Evolutionary conservation across 2,888 invertebrate genomes (phyloP).

Genomic region (Noctuana brunneofusca): DNA sequence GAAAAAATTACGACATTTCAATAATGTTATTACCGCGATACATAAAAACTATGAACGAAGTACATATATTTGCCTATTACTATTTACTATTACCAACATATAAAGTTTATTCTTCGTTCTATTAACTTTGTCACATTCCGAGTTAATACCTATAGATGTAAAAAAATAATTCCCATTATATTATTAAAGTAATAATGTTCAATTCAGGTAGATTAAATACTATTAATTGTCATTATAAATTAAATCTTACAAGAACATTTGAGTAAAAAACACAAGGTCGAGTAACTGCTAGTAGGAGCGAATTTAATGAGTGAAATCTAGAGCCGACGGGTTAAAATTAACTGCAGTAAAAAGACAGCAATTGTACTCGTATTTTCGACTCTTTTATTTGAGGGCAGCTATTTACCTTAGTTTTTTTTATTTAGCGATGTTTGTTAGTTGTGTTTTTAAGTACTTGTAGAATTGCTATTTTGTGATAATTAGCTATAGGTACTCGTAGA

Average conservation of each 20-base stretch:
- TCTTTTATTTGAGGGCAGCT: not conserved
- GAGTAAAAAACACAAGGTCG: not conserved
- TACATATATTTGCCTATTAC: no score
- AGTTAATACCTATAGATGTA: no score
- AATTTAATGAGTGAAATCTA: not conserved
- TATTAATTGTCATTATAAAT: not conserved
- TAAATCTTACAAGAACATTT: not conserved
- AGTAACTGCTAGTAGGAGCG: not conserved
- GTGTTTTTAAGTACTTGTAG: not conserved
- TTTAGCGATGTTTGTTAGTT: not conserved
- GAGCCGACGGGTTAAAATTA: not conserved
- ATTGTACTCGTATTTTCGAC: not conserved
- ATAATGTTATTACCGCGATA: no score
- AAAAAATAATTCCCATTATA: no score
- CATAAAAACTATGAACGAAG: no score
- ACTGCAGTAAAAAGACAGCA: not conserved
- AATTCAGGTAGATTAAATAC: not conserved
- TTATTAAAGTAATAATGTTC: not conserved
- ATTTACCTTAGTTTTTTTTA: not conserved
- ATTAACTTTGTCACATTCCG: no score
- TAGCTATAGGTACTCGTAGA: no score
- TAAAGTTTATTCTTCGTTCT: no score
- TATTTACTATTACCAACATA: no score
- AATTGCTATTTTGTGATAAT: conserved; percentile 1
- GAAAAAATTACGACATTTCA: no score